Evolutionary conservation across 2,888 invertebrate species (phyloP), one percentile per base, ranked within the genome.

Genomic region (Synergus japonicus): DNA sequence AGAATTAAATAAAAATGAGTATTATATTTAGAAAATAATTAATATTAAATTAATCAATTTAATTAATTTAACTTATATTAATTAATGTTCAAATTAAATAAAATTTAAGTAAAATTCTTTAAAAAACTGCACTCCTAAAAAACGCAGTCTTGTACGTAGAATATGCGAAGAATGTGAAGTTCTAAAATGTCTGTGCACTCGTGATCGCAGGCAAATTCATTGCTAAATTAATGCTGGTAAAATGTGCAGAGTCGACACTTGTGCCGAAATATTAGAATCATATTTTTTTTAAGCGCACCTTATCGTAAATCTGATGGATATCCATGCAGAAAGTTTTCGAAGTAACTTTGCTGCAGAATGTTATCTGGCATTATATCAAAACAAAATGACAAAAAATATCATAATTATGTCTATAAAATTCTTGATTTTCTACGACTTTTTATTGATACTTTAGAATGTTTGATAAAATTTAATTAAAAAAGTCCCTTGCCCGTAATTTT

Each of bases 251-350:
- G n/a, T 58, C 73, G 73, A 73, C 73, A 73, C 37, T 49, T 37
- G 73, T 73, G 73, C 73, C 73, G 54, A 73, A 73, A 58, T 54
- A 58, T 58, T 67, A 13, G 22, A 22, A 46, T 44, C n/a, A 37
- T 73, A n/a, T 73, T 73, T n/a, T 54, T 49, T 37, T 37, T 37
- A 37, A 73, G 37, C 73, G 73, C 73, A 73, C 73, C 73, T 73
- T 73, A 2, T 73, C 73, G 73, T 37, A 37, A 73, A 73, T 37
- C 54, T 73, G 73, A n/a, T 73, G 73, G 41, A n/a, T 37, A 73
- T 73, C 73, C 73, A 73, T 54, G 73, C 37, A 73, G 73, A 54
- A 58, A 73, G 29, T 54, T 73, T 73, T 73, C n/a, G 73, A 37
- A 54, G 54, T 4, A 73, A 73, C 54, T 73, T 73, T 73, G n/a